phyloP scores from a whole-genome alignment of 1,140 invertebrate genomes.

The Octopus bimaculoides region DNA sequence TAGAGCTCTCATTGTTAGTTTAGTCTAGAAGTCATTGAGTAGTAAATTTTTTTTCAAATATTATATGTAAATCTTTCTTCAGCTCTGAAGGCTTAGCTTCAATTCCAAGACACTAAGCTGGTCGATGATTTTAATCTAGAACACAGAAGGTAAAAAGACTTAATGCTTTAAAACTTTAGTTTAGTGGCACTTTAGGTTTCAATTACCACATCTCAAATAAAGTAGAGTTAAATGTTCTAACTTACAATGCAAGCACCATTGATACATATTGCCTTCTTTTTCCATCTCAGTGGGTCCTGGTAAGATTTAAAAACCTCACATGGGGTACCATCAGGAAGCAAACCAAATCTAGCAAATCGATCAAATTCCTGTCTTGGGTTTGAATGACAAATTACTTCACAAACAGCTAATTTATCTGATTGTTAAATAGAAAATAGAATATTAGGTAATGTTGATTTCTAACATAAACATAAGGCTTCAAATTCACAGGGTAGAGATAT shows the following conservation, averaged over 20 bases:
- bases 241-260: background rate
- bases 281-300: background rate
- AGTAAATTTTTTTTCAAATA: too few species aligned
- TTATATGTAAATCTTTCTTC: background rate
- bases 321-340: background rate
- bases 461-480: background rate
- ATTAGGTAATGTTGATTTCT: too few species aligned
- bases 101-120: background rate
- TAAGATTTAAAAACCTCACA: background rate
- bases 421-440: background rate
- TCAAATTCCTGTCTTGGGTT: background rate
- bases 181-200: background rate
- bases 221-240: background rate
- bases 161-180: background rate
- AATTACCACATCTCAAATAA: background rate
- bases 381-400: background rate
- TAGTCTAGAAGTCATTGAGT: too few species aligned
- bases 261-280: background rate
- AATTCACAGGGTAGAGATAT: too few species aligned
- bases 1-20: too few species aligned
- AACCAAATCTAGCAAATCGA: background rate
- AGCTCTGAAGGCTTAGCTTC: background rate
- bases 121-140: background rate
- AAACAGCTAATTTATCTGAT: background rate
- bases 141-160: background rate